phyloP scores from a whole-genome alignment of 2,113 vertebrate genomes.

The Climacteris rufus region DNA sequence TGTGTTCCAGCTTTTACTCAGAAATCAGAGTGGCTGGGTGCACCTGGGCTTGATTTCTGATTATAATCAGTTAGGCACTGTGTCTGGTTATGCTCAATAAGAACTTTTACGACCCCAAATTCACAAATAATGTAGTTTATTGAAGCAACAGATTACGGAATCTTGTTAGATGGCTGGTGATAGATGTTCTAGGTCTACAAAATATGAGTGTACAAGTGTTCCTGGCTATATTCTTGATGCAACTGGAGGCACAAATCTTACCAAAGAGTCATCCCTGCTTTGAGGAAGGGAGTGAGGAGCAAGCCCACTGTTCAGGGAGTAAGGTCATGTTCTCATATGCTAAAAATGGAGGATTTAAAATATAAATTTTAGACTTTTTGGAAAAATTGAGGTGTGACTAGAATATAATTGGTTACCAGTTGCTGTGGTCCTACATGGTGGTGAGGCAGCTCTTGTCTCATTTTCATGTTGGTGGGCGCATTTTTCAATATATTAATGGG shows the following conservation, averaged over 20 bases:
- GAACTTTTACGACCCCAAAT: not conserved
- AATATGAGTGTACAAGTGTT: not conserved
- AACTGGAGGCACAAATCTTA: rapidly evolving
- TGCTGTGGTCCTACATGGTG: not conserved
- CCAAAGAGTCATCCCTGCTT: not conserved
- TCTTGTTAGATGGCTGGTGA: not conserved
- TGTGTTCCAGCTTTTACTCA: not conserved
- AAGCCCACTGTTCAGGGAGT: not conserved
- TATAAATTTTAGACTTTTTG: not conserved
- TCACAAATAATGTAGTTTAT: not conserved
- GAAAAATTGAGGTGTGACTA: not conserved
- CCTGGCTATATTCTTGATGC: not conserved
- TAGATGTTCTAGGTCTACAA: not conserved
- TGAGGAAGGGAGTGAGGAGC: not conserved
- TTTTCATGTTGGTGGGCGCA: not conserved
- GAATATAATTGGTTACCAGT: not conserved
- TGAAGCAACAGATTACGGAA: not conserved
- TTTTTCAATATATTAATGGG: not conserved
- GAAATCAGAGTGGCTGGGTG: not conserved
- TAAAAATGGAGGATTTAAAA: not conserved
- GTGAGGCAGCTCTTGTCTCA: not conserved
- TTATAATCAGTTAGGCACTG: not conserved
- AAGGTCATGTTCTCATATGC: not conserved
- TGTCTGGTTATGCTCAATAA: not conserved
- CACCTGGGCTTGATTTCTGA: not conserved